phyloP scores from a whole-genome alignment of 2,888 invertebrate species.

The Melangyna quadrimaculata region DNA sequence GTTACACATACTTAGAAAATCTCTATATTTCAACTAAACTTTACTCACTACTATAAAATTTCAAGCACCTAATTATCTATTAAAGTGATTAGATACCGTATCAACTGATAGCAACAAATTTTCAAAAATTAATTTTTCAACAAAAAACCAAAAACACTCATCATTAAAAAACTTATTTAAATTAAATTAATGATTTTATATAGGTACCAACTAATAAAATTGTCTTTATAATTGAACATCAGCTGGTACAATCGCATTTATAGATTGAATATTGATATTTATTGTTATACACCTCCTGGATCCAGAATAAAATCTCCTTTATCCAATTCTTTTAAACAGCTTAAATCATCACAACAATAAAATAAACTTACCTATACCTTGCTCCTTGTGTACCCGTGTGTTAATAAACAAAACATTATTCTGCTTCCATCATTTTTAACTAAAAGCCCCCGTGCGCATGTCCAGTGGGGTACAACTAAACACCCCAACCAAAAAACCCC shows the following conservation, averaged over 20 bases:
- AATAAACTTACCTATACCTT: not conserved
- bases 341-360: conserved; percentile 15
- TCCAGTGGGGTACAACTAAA: conserved; percentile 7
- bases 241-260: not conserved
- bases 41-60: too few species aligned
- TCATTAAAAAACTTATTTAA: not conserved
- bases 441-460: conserved; percentile 39
- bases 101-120: too few species aligned
- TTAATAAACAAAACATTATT: conserved; percentile 56
- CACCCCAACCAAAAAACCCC: not conserved
- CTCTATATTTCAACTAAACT: too few species aligned
- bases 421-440: not conserved
- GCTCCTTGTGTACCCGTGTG: not conserved
- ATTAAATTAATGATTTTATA: too few species aligned
- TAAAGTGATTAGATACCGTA: too few species aligned
- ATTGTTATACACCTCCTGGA: not conserved
- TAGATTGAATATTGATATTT: not conserved
- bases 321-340: not conserved
- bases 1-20: too few species aligned
- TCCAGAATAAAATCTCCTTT: not conserved
- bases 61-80: too few species aligned
- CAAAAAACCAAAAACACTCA: too few species aligned
- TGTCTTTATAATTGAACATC: not conserved
- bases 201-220: not conserved
- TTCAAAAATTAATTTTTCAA: too few species aligned